Evolutionary conservation across 2,113 vertebrate species (phyloP).

Genomic region (Corynorhinus townsendii): DNA sequence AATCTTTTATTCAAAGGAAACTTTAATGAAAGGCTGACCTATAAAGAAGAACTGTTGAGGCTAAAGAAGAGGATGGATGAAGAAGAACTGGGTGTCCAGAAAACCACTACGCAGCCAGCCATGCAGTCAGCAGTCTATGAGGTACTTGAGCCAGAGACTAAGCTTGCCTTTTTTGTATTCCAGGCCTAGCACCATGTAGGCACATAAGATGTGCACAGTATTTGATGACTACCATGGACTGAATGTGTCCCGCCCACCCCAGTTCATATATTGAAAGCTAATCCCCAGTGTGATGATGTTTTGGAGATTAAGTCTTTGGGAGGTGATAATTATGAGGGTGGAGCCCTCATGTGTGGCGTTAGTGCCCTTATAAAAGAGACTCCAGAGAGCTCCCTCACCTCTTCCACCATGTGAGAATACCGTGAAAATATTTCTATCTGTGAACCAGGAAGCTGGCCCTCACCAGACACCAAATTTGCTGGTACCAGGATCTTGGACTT

Average conservation of each 20-base stretch:
- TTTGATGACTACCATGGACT: neutral
- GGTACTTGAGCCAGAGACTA: neutral
- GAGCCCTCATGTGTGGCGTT: neutral
- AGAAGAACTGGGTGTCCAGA: neutral
- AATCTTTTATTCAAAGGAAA: slow-evolving; percentile 14
- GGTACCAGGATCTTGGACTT: neutral
- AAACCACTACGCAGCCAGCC: neutral
- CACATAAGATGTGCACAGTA: neutral
- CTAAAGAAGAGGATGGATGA: neutral
- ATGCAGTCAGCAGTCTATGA: neutral
- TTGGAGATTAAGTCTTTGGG: neutral
- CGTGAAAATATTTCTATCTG: neutral
- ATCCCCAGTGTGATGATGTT: neutral
- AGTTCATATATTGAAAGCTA: neutral
- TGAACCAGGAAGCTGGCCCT: neutral
- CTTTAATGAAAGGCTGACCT: neutral
- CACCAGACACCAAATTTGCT: neutral
- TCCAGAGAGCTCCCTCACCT: neutral
- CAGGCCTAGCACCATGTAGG: neutral
- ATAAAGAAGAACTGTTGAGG: neutral
- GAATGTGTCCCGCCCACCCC: neutral
- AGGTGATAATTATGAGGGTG: neutral
- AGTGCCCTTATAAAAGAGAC: neutral
- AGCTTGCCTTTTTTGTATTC: neutral
- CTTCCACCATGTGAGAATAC: neutral